These are phyloP conservation scores for Drosophila miranda DNA, from an alignment of 1,140 invertebrate species.

Conservation along the genomic window DNA sequence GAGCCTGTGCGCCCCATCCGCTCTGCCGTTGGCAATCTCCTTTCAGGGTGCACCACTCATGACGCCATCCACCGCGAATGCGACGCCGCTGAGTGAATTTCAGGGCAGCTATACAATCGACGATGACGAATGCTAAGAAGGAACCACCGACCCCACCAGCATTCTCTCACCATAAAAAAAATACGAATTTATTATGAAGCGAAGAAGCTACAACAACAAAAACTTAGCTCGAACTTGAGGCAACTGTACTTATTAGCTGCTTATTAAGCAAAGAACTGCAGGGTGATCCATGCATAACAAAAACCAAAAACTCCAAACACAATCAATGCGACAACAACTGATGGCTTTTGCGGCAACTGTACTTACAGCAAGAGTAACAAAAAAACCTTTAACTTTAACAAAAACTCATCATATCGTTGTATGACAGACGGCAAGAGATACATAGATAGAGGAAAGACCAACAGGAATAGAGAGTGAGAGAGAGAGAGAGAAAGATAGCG, in stretches of 20 bases:
- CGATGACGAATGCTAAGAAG: conserved; percentile 76
- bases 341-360: conserved; percentile 12
- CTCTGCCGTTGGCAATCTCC: conserved; percentile 86
- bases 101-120: conserved; percentile 75
- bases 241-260: conserved; percentile 17
- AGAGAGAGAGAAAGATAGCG: conserved; percentile 9
- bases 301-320: conserved; percentile 8
- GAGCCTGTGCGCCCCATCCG: conserved; percentile 84
- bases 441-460: background rate
- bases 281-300: conserved; percentile 44
- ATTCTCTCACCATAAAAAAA: conserved; percentile 5
- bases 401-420: conserved; percentile 38
- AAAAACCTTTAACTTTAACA: conserved; percentile 1
- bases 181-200: conserved; percentile 58
- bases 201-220: conserved; percentile 5
- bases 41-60: conserved; percentile 85
- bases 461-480: background rate
- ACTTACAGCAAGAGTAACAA: conserved; percentile 21
- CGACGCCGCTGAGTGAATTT: conserved; percentile 78
- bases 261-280: conserved; percentile 44
- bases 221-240: conserved; percentile 1
- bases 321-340: conserved; percentile 24
- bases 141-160: background rate
- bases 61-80: conserved; percentile 82
- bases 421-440: conserved; percentile 1